Conservation (phyloP, 2,113 vertebrate species). For the Nibea albiflora region DNA sequence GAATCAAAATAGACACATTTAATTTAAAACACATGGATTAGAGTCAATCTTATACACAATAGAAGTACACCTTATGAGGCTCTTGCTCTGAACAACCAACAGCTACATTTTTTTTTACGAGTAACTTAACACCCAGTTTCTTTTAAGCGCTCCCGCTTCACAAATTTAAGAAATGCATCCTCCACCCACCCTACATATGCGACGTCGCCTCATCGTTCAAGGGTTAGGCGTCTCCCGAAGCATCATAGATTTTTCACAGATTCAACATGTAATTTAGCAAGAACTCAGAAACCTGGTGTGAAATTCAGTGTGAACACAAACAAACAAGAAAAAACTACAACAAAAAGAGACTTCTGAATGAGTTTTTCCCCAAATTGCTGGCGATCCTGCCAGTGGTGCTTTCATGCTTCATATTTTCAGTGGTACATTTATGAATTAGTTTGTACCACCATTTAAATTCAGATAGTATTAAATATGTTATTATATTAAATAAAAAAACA, state of each 20-base stretch:
- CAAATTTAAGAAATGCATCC: background rate
- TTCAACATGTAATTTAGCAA: background rate
- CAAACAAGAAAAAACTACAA: background rate
- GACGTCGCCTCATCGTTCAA: background rate
- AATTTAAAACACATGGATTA: background rate
- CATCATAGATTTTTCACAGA: background rate
- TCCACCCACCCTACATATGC: background rate
- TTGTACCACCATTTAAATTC: background rate
- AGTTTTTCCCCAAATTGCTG: background rate
- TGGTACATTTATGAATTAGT: background rate
- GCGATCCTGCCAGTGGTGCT: background rate
- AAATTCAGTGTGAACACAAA: background rate
- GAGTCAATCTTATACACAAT: background rate
- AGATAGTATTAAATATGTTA: background rate
- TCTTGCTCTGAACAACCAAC: background rate
- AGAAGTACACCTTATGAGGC: background rate
- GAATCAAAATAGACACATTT: background rate
- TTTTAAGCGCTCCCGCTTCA: background rate
- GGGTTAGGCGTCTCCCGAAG: background rate
- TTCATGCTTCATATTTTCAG: conserved; percentile 2
- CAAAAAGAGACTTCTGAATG: background rate
- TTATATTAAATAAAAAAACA: background rate
- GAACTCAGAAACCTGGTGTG: background rate
- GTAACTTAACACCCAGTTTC: background rate
- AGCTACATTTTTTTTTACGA: background rate